Evolutionary conservation across 2,797 vertebrate genomes (phyloP).

Genomic region (Holocentrus rufus): DNA sequence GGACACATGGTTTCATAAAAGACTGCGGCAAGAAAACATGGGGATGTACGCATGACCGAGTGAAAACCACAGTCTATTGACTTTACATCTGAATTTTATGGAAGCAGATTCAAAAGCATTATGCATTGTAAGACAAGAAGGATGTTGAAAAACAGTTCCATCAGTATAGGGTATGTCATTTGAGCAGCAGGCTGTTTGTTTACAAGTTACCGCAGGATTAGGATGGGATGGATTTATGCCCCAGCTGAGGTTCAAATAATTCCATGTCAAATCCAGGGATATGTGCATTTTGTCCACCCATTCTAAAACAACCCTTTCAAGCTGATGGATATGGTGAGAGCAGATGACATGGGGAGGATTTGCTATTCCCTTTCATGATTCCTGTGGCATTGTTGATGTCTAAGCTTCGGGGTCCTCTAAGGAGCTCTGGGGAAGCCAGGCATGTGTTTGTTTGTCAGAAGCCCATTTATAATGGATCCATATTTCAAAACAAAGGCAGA

Average conservation of each 20-base stretch:
- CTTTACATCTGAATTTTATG: conserved; percentile 23
- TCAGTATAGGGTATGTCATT: conserved; percentile 59
- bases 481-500: conserved; percentile 74
- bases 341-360: conserved; percentile 70
- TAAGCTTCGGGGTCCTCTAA: conserved; percentile 65
- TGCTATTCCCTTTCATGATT: conserved; percentile 71
- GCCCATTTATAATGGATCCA: conserved; percentile 72
- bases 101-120: conserved; percentile 37
- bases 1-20: conserved; percentile 48
- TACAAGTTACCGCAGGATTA: conserved; percentile 73
- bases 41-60: conserved; percentile 20
- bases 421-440: conserved; percentile 64
- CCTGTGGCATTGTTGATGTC: conserved; percentile 70
- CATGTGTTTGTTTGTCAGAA: conserved; percentile 78
- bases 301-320: conserved; percentile 62
- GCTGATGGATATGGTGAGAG: conserved; percentile 64
- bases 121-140: conserved; percentile 31
- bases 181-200: conserved; percentile 67
- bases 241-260: conserved; percentile 60
- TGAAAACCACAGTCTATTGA: conserved; percentile 36
- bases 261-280: conserved; percentile 70
- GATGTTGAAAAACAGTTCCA: conserved; percentile 38
- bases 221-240: conserved; percentile 62
- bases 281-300: conserved; percentile 60
- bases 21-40: neutral